phyloP scores from a whole-genome alignment of 2,113 vertebrate genomes.

The Chaetodon auriga region DNA sequence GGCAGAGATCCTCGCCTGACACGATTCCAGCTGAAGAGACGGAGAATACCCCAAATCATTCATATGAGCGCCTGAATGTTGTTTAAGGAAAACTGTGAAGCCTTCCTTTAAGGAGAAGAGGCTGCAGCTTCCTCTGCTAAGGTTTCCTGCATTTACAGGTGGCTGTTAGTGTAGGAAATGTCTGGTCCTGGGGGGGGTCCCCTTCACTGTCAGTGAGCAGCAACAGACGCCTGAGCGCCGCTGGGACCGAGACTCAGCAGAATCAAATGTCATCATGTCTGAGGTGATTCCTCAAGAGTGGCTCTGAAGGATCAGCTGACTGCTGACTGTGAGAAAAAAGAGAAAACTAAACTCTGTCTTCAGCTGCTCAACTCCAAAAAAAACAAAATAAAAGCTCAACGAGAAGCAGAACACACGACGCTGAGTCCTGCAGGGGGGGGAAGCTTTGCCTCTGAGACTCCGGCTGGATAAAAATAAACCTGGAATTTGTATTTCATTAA shows the following conservation, averaged over 20 bases:
- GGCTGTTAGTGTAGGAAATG: constrained; percentile 6
- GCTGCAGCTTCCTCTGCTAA: not conserved
- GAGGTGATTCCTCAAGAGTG: constrained; percentile 7
- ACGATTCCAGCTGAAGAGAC: too few species aligned
- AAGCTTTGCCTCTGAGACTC: not conserved
- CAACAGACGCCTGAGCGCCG: constrained; percentile 27
- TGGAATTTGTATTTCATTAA: constrained; percentile 10
- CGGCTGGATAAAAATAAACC: not conserved
- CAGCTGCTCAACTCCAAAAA: not conserved
- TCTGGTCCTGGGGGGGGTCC: not conserved
- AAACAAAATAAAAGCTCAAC: not conserved
- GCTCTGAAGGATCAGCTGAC: constrained; percentile 13
- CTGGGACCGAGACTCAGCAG: constrained; percentile 21
- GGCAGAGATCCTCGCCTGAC: too few species aligned
- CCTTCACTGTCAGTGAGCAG: constrained; percentile 22
- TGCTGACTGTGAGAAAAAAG: constrained; percentile 2
- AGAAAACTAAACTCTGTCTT: not conserved
- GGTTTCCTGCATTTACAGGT: not conserved
- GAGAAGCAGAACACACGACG: too few species aligned
- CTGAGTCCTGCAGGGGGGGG: not conserved
- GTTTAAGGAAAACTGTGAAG: not conserved
- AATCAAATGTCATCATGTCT: constrained; percentile 47
- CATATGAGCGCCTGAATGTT: not conserved
- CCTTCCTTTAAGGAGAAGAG: not conserved
- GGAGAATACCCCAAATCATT: not conserved